Conservation (phyloP, 2,113 vertebrate genomes). For the Dromiciops gliroides region DNA sequence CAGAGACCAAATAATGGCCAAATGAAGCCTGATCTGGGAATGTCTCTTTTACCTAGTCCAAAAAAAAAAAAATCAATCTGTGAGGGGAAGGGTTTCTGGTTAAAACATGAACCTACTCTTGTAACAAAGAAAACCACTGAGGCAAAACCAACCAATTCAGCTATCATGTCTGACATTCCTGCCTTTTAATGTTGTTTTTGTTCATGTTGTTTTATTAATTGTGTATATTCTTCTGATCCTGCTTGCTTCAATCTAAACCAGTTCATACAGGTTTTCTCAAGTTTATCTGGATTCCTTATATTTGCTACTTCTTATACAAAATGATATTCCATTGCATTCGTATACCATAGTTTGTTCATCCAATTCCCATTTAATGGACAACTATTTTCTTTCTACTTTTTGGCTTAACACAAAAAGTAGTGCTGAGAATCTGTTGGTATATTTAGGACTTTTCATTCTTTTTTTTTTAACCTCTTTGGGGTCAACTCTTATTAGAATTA, state of each 20-base stretch:
- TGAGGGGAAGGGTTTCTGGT: too few species aligned
- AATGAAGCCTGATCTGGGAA: too few species aligned
- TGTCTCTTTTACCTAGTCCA: too few species aligned
- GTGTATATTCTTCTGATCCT: not conserved
- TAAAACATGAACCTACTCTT: not conserved
- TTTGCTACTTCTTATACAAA: not conserved
- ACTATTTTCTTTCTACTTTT: not conserved
- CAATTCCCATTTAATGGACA: not conserved
- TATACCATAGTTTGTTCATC: not conserved
- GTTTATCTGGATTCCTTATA: not conserved
- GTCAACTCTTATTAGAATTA: not conserved
- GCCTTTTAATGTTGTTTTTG: not conserved
- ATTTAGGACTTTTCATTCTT: not conserved
- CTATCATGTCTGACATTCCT: not conserved
- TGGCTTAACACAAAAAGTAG: not conserved
- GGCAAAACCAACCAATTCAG: not conserved
- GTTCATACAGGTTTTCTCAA: not conserved
- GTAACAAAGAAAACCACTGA: not conserved
- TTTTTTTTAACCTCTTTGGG: not conserved
- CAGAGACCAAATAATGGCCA: too few species aligned
- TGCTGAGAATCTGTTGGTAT: not conserved
- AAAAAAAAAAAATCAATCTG: too few species aligned
- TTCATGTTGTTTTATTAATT: not conserved
- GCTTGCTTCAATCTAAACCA: not conserved
- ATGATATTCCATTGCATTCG: not conserved